Evolutionary conservation across 2,113 vertebrate genomes (phyloP), one percentile per base, ranked within the genome.

Genomic region (Furnarius figulus): DNA sequence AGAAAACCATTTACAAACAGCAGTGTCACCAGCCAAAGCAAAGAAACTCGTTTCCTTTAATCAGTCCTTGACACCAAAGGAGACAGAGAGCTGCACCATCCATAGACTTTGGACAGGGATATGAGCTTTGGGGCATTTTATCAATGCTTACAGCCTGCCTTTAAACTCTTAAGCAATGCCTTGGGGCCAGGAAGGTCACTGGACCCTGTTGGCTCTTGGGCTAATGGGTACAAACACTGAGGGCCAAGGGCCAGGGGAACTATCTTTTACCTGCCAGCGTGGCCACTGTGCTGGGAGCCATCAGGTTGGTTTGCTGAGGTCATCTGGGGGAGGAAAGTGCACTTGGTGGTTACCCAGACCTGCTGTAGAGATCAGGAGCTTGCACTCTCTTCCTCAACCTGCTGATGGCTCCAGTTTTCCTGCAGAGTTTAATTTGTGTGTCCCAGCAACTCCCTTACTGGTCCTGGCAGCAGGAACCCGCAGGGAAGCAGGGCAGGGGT

Each of bases 351-450:
- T 24, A 79, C 20, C 8, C 23, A 72, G 67, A 42, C 25, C 58
- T 0, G 1, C 33, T 31, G 37, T 15, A 5, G 2, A 31, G 70
- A 35, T 14, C 30, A 21, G 35, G 27, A 47, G 0, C 0, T 12
- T 55, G 27, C 8, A n/a, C 15, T 44, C 27, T 31, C 5, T 12
- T 72, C 14, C 39, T 8, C 10, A 12, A 46, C 17, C 46, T 55
- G 35, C 53, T 73, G 68, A 33, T 6, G 44, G 33, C 3, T 7
- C 10, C 16, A 44, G 1, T 50, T 16, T 33, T 78, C 52, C 28
- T 4, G 1, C 30, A 27, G 35, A 79, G 18, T 31, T 90, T 68
- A 20, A 47, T 82, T 49, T 50, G n/a, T 4, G 1, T 7, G 3
- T 30, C 8, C 20, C 53, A 62, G 85, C 1, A 2, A 39, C 31